Conservation (phyloP, 2,113 vertebrate genomes). For the Rhea americana region DNA sequence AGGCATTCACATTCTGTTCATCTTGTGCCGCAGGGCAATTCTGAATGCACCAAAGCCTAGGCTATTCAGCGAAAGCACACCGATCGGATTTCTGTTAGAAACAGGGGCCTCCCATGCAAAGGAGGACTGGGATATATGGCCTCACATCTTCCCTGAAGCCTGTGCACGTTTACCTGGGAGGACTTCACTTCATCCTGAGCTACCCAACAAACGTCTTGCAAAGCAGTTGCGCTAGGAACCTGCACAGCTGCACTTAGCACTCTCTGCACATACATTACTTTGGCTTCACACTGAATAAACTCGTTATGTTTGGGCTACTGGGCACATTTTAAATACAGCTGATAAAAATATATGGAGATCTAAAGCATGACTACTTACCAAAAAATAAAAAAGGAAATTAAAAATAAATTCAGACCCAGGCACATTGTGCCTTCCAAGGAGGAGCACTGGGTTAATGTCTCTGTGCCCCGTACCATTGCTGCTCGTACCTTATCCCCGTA, state of each 20-base stretch:
- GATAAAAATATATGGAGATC: not conserved
- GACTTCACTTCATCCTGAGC: not conserved
- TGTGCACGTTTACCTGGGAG: not conserved
- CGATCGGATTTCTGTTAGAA: not conserved
- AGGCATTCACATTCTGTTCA: constrained; percentile 28
- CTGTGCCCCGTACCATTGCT: not conserved
- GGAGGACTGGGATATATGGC: not conserved
- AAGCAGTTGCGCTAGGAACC: not conserved
- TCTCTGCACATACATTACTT: not conserved
- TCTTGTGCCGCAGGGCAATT: not conserved
- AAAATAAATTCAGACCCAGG: not conserved
- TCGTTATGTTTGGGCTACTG: not conserved
- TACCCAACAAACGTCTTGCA: not conserved
- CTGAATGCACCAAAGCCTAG: not conserved
- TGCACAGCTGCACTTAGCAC: not conserved
- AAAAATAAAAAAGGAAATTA: not conserved
- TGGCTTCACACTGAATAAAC: not conserved
- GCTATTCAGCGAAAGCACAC: not conserved
- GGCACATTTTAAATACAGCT: not conserved
- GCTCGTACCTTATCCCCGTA: fast-evolving
- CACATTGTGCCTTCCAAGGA: not conserved
- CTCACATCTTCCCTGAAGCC: not conserved
- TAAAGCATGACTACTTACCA: not conserved
- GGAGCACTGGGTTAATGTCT: not conserved
- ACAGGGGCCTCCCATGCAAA: fast-evolving